phyloP scores from a whole-genome alignment of 2,113 vertebrate species.

The Myxocyprinus asiaticus region DNA sequence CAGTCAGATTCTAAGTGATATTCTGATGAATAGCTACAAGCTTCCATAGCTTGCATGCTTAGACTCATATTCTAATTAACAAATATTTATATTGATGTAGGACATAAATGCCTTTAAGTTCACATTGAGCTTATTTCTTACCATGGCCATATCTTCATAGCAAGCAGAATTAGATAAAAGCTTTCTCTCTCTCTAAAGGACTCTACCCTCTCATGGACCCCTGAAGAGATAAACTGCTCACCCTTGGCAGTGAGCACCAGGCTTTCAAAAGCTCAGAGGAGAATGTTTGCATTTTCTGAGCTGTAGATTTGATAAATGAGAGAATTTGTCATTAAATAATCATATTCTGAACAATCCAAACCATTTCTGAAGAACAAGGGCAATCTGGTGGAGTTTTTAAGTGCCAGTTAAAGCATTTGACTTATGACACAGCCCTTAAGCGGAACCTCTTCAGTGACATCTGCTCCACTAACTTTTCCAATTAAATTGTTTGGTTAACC shows the following conservation, averaged over 20 bases:
- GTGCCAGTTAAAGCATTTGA: conserved; percentile 58
- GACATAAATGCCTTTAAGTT: conserved; percentile 19
- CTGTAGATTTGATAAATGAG: conserved; percentile 71
- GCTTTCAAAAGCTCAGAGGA: conserved; percentile 54
- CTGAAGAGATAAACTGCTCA: conserved; percentile 60
- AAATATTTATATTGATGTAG: not conserved
- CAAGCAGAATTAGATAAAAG: conserved; percentile 32
- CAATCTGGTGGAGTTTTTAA: conserved; percentile 63
- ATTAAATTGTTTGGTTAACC: conserved; percentile 28
- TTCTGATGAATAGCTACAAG: conserved; percentile 16
- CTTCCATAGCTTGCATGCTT: not conserved
- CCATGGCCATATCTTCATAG: conserved; percentile 23
- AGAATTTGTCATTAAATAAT: conserved; percentile 62
- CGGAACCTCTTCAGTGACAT: conserved; percentile 41
- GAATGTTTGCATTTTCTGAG: conserved; percentile 59
- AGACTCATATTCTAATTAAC: not conserved
- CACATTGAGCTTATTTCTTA: not conserved
- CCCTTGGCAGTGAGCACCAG: conserved; percentile 55
- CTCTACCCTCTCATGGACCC: conserved; percentile 41
- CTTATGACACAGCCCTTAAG: conserved; percentile 57
- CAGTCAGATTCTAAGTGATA: conserved; percentile 7
- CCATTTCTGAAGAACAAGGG: conserved; percentile 63
- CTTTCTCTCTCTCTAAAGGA: conserved; percentile 32
- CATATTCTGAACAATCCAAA: conserved; percentile 71
- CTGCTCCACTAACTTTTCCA: conserved; percentile 14